phyloP scores from a whole-genome alignment of 2,888 invertebrate genomes.

The Sisyra nigra region DNA sequence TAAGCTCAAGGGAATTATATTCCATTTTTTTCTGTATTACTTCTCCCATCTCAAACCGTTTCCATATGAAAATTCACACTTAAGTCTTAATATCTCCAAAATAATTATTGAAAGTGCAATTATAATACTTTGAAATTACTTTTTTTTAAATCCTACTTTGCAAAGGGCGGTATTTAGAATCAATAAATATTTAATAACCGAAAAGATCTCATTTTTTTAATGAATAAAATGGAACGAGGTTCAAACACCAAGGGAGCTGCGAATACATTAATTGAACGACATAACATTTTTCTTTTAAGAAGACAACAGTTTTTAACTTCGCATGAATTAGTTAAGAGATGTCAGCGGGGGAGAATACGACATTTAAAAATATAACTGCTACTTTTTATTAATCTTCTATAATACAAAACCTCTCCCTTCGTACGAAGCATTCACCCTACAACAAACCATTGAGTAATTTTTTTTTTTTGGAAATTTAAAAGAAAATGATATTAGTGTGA shows the following conservation, averaged over 20 bases:
- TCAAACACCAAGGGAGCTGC: not conserved
- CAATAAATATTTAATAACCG: too few species aligned
- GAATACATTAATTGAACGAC: slow-evolving; percentile 10
- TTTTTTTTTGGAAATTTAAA: too few species aligned
- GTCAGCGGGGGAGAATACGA: slow-evolving; percentile 7
- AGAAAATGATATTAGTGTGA: too few species aligned
- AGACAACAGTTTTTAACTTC: slow-evolving; percentile 10
- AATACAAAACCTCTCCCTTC: not conserved
- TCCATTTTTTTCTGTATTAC: slow-evolving; percentile 2
- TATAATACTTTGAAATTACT: too few species aligned
- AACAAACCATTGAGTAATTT: too few species aligned
- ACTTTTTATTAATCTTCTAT: slow-evolving; percentile 7
- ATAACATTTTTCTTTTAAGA: slow-evolving; percentile 10
- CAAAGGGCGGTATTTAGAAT: too few species aligned
- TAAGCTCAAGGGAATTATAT: slow-evolving; percentile 8
- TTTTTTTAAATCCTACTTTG: not conserved
- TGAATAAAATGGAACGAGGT: too few species aligned
- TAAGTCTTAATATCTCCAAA: slow-evolving; percentile 2
- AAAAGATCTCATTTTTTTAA: too few species aligned
- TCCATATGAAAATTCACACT: slow-evolving; percentile 2
- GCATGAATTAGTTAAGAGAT: slow-evolving; percentile 10
- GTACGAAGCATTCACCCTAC: not conserved
- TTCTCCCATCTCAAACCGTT: not conserved
- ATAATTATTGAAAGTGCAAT: not conserved
- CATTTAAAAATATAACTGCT: slow-evolving; percentile 9